A percentile compares a stretch with the other conserved stretches of the same genome.
Conservation (phyloP, 2,888 invertebrate species). For the Andrena bicolor region DNA sequence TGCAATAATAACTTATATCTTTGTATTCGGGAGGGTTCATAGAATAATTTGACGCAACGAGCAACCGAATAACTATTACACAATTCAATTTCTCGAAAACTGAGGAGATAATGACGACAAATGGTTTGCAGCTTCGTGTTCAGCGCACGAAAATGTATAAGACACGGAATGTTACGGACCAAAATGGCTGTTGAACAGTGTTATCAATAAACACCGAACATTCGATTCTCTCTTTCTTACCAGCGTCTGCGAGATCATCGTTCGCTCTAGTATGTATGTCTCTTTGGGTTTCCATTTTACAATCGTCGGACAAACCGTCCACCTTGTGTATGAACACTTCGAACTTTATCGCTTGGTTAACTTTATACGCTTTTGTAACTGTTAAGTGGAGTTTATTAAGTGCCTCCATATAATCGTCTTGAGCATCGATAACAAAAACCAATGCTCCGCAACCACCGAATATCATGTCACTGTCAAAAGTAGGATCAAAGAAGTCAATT, state of each 20-base stretch:
- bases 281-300: slow-evolving; percentile 99
- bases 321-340: slow-evolving; percentile 99
- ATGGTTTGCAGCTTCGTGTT: too few relatives aligned
- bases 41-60: too few relatives aligned
- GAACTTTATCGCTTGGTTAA: slow-evolving; percentile 98
- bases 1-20: too few relatives aligned
- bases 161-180: too few relatives aligned
- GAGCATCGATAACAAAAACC: slow-evolving; percentile 99
- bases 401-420: slow-evolving; percentile 99
- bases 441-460: slow-evolving; percentile 99
- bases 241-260: slow-evolving; percentile 96
- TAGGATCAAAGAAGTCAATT: slow-evolving; percentile 98
- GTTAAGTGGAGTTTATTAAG: slow-evolving; percentile 96
- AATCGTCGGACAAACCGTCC: slow-evolving; percentile 99
- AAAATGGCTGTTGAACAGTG: too few relatives aligned
- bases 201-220: neutral
- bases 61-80: too few relatives aligned
- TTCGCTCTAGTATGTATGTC: slow-evolving; percentile 99
- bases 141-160: too few relatives aligned
- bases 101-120: too few relatives aligned
- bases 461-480: slow-evolving; percentile 97
- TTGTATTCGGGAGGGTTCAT: too few relatives aligned
- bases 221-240: slow-evolving; percentile 80
- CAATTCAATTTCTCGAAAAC: too few relatives aligned
- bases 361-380: slow-evolving; percentile 97